These are phyloP conservation scores for Poeciliopsis gracilis DNA, from an alignment of 2,797 vertebrate species.

Conservation along the genomic window DNA sequence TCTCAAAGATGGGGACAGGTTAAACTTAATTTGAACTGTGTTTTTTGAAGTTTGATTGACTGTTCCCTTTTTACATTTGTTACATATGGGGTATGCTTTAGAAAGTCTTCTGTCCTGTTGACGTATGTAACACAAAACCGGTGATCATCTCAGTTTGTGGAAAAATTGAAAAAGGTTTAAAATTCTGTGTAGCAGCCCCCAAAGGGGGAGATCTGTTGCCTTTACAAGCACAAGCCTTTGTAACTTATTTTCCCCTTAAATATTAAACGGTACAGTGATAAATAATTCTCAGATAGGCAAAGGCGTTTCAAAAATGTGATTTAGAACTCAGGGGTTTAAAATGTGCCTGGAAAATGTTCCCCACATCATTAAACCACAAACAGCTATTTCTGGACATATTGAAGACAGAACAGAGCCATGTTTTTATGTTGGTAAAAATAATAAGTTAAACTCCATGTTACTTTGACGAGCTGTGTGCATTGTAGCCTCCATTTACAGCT, in stretches of 20 bases:
- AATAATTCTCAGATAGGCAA: neutral
- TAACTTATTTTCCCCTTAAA: too few relatives aligned
- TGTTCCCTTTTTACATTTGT: neutral
- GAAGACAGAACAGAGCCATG: neutral
- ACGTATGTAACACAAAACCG: neutral
- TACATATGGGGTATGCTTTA: neutral
- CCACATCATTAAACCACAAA: neutral
- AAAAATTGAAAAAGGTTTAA: neutral
- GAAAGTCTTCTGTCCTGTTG: neutral
- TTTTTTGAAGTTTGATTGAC: neutral
- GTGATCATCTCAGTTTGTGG: neutral
- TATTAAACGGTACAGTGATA: neutral
- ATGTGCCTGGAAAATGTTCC: neutral
- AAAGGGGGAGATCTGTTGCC: neutral
- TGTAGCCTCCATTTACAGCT: neutral
- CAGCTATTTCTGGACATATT: neutral
- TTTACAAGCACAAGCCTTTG: too few relatives aligned
- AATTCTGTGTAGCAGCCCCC: neutral
- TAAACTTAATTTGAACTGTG: neutral
- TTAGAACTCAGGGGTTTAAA: neutral
- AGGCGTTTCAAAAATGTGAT: neutral
- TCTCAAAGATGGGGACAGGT: neutral
- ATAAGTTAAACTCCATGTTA: neutral
- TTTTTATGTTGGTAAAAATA: neutral
- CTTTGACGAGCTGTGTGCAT: neutral